Percentiles rank a stretch among this genome's conserved stretches.
Evolutionary conservation across 2,113 vertebrate species (phyloP).

Genomic region (Hippopotamus amphibius): DNA sequence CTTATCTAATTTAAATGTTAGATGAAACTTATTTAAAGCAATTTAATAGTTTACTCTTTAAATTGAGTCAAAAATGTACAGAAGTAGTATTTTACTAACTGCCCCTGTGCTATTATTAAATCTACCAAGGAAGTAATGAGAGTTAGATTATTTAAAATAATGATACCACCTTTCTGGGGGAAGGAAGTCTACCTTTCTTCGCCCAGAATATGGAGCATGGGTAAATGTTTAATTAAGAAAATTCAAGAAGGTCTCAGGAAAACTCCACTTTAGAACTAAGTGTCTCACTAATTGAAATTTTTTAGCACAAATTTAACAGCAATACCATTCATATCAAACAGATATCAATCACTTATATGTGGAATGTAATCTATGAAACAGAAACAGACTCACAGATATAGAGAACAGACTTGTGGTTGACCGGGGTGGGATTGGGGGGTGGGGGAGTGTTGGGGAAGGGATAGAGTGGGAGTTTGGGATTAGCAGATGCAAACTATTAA

Average conservation of each 20-base stretch:
- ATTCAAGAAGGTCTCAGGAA: conserved; percentile 61
- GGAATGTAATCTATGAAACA: not conserved
- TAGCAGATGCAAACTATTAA: not conserved
- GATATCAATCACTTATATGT: conserved; percentile 49
- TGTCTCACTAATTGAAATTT: conserved; percentile 68
- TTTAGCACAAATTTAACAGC: conserved; percentile 67
- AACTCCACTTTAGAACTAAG: conserved; percentile 40
- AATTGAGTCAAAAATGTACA: conserved; percentile 52
- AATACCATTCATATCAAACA: conserved; percentile 70
- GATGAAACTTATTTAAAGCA: conserved; percentile 54
- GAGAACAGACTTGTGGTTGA: not conserved
- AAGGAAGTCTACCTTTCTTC: not conserved
- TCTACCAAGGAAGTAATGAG: conserved; percentile 37
- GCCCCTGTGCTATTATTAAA: conserved; percentile 23
- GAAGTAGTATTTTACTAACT: conserved; percentile 63
- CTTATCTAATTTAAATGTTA: conserved; percentile 60
- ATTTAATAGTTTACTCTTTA: conserved; percentile 63
- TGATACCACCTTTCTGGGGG: not conserved
- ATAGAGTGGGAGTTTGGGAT: not conserved
- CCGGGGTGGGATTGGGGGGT: not conserved
- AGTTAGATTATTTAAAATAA: conserved; percentile 57
- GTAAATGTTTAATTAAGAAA: conserved; percentile 75
- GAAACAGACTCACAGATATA: not conserved
- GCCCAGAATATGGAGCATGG: conserved; percentile 31
- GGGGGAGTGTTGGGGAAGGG: not conserved